Percentiles rank a stretch among this genome's conserved stretches.
Conservation (phyloP, 2,888 invertebrate genomes). For the Sabellastarte sp. region DNA sequence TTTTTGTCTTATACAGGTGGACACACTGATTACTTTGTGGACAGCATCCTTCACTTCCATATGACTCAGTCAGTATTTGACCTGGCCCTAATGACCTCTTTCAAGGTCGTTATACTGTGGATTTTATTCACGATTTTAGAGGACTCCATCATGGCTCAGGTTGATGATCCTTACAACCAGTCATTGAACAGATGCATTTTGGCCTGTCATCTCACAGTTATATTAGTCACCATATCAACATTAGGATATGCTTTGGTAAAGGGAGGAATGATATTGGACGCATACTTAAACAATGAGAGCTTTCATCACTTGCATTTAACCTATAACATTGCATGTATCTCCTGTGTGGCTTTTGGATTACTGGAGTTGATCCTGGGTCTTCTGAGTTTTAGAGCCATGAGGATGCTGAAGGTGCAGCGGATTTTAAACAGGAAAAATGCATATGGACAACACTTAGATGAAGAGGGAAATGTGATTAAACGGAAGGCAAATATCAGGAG, state of each 20-base stretch:
- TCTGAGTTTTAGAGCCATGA: slow-evolving; percentile 37
- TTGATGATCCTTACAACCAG: slow-evolving; percentile 34
- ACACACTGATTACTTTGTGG: slow-evolving; percentile 44
- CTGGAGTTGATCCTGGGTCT: slow-evolving; percentile 38
- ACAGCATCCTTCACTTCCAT: slow-evolving; percentile 46
- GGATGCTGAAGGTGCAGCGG: slow-evolving; percentile 34
- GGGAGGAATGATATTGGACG: slow-evolving; percentile 42
- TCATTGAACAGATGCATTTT: slow-evolving; percentile 17
- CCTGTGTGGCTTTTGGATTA: slow-evolving; percentile 36
- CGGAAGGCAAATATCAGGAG: slow-evolving; percentile 38
- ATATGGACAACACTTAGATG: slow-evolving; percentile 42
- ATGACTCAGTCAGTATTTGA: slow-evolving; percentile 50
- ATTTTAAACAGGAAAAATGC: slow-evolving; percentile 41
- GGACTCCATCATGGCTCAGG: slow-evolving; percentile 28
- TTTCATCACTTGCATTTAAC: slow-evolving; percentile 43
- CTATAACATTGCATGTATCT: slow-evolving; percentile 44
- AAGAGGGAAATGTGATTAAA: slow-evolving; percentile 44
- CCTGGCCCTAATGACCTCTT: slow-evolving; percentile 40
- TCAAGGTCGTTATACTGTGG: slow-evolving; percentile 40
- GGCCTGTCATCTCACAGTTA: slow-evolving; percentile 25
- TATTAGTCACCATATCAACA: slow-evolving; percentile 26
- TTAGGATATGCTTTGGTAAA: slow-evolving; percentile 36
- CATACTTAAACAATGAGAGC: slow-evolving; percentile 29
- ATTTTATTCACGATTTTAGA: slow-evolving; percentile 38
- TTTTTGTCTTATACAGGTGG: too few relatives aligned